phyloP scores from a whole-genome alignment of 2,113 vertebrate genomes.

The Hippocampus comes region DNA sequence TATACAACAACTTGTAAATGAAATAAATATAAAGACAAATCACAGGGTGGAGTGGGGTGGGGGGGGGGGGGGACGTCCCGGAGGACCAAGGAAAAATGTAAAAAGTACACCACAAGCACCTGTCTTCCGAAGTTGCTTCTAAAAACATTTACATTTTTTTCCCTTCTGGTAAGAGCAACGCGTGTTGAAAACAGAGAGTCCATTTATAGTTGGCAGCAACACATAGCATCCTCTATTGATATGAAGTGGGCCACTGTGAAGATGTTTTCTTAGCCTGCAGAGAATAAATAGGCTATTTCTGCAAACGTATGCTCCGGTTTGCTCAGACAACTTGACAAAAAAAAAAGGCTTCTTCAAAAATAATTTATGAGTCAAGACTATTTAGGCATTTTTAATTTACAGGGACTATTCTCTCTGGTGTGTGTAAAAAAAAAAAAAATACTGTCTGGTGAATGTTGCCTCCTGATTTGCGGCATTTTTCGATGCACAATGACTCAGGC shows the following conservation, averaged over 20 bases:
- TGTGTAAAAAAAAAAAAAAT: not conserved
- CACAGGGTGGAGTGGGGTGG: constrained; percentile 47
- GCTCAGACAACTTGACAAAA: constrained; percentile 1
- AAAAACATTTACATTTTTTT: constrained; percentile 27
- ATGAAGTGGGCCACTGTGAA: constrained; percentile 18
- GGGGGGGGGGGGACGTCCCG: no score
- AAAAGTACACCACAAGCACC: constrained; percentile 54
- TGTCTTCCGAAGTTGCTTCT: constrained; percentile 50
- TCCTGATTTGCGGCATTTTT: not conserved
- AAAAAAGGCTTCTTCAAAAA: not conserved
- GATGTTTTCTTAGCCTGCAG: not conserved
- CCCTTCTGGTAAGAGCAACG: constrained; percentile 4
- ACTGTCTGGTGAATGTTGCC: not conserved
- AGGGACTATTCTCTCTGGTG: not conserved
- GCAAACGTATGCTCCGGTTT: constrained; percentile 12
- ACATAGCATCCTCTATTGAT: constrained; percentile 18
- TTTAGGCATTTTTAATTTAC: not conserved
- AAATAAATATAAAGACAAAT: constrained; percentile 75
- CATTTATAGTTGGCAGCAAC: constrained; percentile 35
- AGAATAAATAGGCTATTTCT: constrained; percentile 5
- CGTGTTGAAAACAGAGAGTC: constrained; percentile 19
- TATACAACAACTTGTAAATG: constrained; percentile 77
- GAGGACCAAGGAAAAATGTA: constrained; percentile 2
- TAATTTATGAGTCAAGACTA: not conserved
- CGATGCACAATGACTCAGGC: not conserved